Conservation (phyloP, 2,888 invertebrate species). For the Acanthosepion pharaonis region DNA sequence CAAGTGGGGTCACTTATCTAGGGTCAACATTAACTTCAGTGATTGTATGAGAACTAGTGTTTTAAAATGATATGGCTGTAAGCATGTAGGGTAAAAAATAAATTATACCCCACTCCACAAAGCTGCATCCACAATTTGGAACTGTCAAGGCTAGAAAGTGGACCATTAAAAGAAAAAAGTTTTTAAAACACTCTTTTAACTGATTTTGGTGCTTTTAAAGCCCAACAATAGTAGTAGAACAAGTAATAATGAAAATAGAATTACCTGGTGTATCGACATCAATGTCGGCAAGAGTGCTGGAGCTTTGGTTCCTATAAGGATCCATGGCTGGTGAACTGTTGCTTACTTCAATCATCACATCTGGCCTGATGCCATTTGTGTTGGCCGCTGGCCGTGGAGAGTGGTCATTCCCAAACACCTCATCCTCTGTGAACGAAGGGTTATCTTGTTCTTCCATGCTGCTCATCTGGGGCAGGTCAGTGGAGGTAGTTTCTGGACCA, state of each 20-base stretch:
- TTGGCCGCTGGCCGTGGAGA: neutral
- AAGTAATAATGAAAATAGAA: neutral
- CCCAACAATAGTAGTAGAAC: neutral
- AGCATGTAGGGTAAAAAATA: no score
- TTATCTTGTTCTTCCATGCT: conserved; percentile 22
- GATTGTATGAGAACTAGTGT: no score
- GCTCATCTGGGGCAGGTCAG: neutral
- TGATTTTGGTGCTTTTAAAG: no score
- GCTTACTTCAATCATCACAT: neutral
- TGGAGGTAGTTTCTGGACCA: neutral
- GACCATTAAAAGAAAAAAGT: no score
- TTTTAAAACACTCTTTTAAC: no score
- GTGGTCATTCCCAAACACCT: neutral
- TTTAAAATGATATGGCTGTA: no score
- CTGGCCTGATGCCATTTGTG: conserved; percentile 9
- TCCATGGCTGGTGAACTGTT: neutral
- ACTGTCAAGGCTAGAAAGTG: no score
- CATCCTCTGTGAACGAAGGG: conserved; percentile 2
- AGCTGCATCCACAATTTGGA: no score
- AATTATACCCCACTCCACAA: no score
- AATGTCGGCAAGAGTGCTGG: neutral
- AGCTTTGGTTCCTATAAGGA: neutral
- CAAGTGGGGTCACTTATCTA: no score
- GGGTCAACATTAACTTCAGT: no score
- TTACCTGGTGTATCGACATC: neutral